A percentile compares a stretch with the other conserved stretches of the same genome.
phyloP scores from a whole-genome alignment of 2,113 vertebrate species.

The Pteronura brasiliensis region DNA sequence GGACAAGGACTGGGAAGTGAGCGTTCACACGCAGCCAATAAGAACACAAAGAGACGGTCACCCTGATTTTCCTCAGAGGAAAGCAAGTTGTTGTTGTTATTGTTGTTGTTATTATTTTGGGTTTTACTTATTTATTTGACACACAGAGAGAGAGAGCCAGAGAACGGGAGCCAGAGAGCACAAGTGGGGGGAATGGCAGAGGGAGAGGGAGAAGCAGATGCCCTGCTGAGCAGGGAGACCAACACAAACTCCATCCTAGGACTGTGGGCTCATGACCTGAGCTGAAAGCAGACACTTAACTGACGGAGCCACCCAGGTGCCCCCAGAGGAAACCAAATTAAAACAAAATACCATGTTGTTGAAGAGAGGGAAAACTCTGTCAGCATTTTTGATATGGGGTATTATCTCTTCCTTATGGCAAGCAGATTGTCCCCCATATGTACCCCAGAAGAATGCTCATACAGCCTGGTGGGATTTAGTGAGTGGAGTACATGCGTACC shows the following conservation, averaged over 20 bases:
- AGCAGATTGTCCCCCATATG: not conserved
- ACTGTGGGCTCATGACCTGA: too few species aligned
- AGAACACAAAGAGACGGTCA: not conserved
- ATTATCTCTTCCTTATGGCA: not conserved
- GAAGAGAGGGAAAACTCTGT: too few species aligned
- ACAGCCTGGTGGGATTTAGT: not conserved
- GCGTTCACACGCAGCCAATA: not conserved
- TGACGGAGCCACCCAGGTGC: too few species aligned
- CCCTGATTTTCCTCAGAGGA: not conserved
- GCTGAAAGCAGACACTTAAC: too few species aligned
- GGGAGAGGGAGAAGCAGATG: too few species aligned
- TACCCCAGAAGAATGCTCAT: not conserved
- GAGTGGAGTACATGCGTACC: not conserved
- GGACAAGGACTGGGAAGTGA: not conserved
- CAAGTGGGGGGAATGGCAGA: too few species aligned
- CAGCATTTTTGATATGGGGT: not conserved
- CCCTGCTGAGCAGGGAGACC: too few species aligned
- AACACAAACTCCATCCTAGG: too few species aligned
- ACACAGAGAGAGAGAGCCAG: too few species aligned
- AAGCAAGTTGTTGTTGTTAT: not conserved
- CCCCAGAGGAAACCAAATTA: not conserved
- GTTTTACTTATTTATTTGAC: too few species aligned
- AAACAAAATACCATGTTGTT: not conserved
- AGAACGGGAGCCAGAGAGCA: too few species aligned
- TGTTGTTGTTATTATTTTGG: too few species aligned